Percentiles rank a stretch among this genome's conserved stretches.
These are phyloP conservation scores for Hydroisotoma schaefferi DNA, from an alignment of 2,888 invertebrate species.

Conservation along the genomic window DNA sequence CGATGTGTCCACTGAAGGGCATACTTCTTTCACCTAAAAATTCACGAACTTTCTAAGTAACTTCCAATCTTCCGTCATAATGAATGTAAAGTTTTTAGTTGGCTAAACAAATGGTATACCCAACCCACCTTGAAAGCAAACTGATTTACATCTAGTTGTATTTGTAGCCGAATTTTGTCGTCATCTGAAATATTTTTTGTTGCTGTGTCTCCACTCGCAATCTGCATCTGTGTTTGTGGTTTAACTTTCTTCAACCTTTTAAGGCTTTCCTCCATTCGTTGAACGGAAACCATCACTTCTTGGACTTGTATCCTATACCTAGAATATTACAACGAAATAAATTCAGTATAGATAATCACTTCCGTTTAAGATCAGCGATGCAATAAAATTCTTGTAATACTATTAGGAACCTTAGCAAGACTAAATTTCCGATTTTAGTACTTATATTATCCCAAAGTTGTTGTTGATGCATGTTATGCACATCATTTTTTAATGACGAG, in stretches of 20 bases:
- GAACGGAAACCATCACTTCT: conserved; percentile 87
- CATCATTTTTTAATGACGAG: conserved; percentile 24
- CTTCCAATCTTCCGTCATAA: not conserved
- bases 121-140: conserved; percentile 63
- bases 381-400: not conserved
- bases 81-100: not conserved
- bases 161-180: conserved; percentile 87
- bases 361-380: not conserved
- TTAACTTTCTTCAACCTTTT: conserved; percentile 81
- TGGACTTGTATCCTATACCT: conserved; percentile 61
- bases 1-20: conserved; percentile 28
- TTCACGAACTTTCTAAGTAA: not conserved
- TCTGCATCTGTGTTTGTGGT: conserved; percentile 54
- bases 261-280: conserved; percentile 91
- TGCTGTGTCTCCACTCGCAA: conserved; percentile 54
- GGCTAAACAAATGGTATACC: not conserved
- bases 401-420: conserved; percentile 26
- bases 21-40: conserved; percentile 33
- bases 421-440: conserved; percentile 29
- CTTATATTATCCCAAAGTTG: conserved; percentile 41
- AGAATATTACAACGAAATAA: conserved; percentile 14
- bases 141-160: conserved; percentile 76
- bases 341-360: not conserved
- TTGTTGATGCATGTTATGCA: conserved; percentile 24
- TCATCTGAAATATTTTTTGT: conserved; percentile 72